Base-by-base conservation (phyloP, 2,113 vertebrate species). In the Fulmarus glacialis region DNA sequence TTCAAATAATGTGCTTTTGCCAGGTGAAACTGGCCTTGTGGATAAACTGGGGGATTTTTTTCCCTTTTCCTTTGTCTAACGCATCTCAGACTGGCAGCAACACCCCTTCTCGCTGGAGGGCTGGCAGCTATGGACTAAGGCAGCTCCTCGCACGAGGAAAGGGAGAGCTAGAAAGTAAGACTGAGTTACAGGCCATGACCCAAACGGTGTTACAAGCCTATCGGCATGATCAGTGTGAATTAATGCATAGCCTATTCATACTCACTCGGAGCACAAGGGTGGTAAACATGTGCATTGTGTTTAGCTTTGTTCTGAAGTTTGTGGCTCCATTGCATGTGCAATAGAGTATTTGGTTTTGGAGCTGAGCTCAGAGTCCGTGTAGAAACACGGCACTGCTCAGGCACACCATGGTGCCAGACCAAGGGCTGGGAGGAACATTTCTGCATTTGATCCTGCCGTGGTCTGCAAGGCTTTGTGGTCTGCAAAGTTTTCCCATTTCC, bases 1-100 rank as follows among this genome's bases (percentile, higher is more conserved):
- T 74, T 63, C 58, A 75, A 22, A 38, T 17, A 58, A 62, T 0
- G 0, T 0, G 0, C 34, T 4, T 67, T 78, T 70, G 59, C 19
- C 22, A 7, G 7, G 22, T 27, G 24, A 78, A 78, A 64, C 3
- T 1, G 0, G 34, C 32, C 22, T 36, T 34, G 27, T 27, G 59
- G 48, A 15, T 36, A 42, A 86, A n/a, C 14, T 7, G n/a, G 42
- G 59, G 55, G 14, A 23, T 74, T 87, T 71, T 55, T 5, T 1
- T 74, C 77, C 21, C 1, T 0, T 73, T 73, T 78, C 36, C 34
- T 72, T 71, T 47, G 29, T 42, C 60, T 73, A 55, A 30, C 8
- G 0, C 10, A 9, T 12, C 71, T 74, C 58, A 55, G 43, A 19
- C 18, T 72, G 2, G 2, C 29, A 50, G 30, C 30, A 52, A 9